These are phyloP conservation scores for Phataginus tetradactyla DNA, from an alignment of 2,797 vertebrate species.

Conservation along the genomic window DNA sequence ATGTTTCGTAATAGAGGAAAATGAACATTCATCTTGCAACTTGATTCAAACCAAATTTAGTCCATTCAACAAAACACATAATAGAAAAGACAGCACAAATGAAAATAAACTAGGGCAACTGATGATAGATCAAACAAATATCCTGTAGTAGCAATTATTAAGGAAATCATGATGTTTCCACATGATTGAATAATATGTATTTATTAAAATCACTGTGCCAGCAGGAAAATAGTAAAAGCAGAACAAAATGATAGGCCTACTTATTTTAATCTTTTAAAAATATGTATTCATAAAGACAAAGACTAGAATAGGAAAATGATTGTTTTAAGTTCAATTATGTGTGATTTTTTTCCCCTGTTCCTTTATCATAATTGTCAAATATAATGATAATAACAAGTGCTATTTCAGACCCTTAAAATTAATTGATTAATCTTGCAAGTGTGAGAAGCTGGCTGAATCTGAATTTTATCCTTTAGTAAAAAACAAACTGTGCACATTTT, in stretches of 20 bases:
- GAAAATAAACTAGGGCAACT: constrained; percentile 25
- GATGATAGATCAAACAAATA: constrained; percentile 57
- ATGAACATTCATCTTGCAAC: constrained; percentile 54
- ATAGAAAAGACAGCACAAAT: constrained; percentile 35
- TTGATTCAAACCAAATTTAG: constrained; percentile 55
- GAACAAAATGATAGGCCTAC: constrained; percentile 59
- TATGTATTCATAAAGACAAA: constrained; percentile 36
- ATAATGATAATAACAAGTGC: constrained; percentile 2
- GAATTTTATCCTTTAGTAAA: constrained; percentile 47
- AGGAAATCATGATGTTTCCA: constrained; percentile 60
- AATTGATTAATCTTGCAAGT: constrained; percentile 53
- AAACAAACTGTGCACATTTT: not conserved
- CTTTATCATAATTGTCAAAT: constrained; percentile 55
- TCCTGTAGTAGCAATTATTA: constrained; percentile 38
- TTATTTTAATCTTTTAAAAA: constrained; percentile 66
- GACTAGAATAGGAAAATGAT: constrained; percentile 48
- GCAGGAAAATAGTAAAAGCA: constrained; percentile 55
- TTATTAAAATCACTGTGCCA: constrained; percentile 62
- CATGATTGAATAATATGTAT: constrained; percentile 49
- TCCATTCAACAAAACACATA: not conserved
- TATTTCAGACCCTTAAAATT: constrained; percentile 50
- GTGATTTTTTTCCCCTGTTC: not conserved
- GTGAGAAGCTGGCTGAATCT: constrained; percentile 19
- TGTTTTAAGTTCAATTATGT: constrained; percentile 55
- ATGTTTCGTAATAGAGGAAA: constrained; percentile 31